phyloP scores from a whole-genome alignment of 2,113 vertebrate species.

The Mormyrus iriodes region DNA sequence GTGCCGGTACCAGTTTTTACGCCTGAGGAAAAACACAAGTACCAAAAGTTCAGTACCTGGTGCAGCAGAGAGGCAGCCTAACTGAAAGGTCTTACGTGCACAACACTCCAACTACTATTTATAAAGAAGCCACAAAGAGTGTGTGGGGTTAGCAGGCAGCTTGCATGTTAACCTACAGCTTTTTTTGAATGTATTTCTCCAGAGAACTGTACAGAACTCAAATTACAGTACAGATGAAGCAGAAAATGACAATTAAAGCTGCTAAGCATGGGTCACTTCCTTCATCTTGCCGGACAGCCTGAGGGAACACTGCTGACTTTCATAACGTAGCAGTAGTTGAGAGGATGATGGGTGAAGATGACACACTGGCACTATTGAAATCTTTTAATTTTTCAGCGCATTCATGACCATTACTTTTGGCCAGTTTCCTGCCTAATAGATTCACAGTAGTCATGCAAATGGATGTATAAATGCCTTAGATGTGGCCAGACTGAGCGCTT shows the following conservation, averaged over 20 bases:
- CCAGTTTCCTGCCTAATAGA: conserved; percentile 32
- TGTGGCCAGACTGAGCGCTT: conserved; percentile 45
- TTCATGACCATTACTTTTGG: conserved; percentile 36
- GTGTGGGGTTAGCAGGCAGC: neutral
- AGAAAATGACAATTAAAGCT: neutral
- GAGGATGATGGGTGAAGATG: conserved; percentile 27
- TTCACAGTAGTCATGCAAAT: conserved; percentile 9
- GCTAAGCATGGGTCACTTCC: neutral
- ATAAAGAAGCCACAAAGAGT: neutral
- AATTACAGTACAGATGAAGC: neutral
- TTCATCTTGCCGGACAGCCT: neutral
- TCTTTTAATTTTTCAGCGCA: conserved; percentile 55
- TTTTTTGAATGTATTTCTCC: neutral
- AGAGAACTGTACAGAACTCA: neutral
- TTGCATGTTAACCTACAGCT: neutral
- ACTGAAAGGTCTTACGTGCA: neutral
- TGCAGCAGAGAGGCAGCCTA: neutral
- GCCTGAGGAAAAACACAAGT: neutral
- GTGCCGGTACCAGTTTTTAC: neutral
- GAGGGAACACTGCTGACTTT: neutral
- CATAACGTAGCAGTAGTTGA: conserved; percentile 3
- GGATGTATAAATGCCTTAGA: conserved; percentile 44
- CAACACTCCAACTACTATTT: neutral
- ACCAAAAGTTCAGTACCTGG: neutral
- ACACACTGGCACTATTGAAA: conserved; percentile 23